Conservation (phyloP, 2,113 vertebrate species). For the Vulpes lagopus region DNA sequence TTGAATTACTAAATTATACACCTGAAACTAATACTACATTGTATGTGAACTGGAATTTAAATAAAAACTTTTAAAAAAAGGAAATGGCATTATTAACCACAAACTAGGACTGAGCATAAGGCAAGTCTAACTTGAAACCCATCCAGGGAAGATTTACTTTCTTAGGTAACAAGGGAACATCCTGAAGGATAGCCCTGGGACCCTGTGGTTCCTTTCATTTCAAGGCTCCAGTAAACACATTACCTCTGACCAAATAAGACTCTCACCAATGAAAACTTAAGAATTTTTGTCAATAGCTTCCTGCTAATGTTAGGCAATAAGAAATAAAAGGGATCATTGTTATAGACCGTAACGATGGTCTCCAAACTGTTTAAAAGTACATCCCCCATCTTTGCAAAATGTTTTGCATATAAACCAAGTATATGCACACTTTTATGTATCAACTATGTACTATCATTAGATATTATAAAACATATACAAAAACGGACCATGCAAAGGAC, state of each 20-base stretch:
- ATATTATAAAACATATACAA: background rate
- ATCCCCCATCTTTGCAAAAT: background rate
- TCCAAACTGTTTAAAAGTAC: background rate
- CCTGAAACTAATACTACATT: background rate
- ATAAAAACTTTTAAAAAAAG: background rate
- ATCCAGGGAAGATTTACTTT: background rate
- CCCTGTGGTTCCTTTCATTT: background rate
- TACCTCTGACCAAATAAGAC: background rate
- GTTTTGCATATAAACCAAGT: background rate
- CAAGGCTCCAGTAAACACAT: background rate
- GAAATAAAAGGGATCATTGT: background rate
- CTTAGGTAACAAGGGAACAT: background rate
- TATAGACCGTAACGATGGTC: background rate
- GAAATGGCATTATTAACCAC: background rate
- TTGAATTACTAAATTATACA: background rate
- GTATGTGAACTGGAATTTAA: background rate
- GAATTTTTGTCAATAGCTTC: background rate
- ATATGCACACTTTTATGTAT: background rate
- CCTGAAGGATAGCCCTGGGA: background rate
- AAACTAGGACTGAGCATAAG: background rate
- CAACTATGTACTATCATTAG: background rate
- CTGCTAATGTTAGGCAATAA: background rate
- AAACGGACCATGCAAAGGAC: background rate
- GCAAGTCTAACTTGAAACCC: slow-evolving; percentile 33
- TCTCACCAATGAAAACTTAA: background rate